Evolutionary conservation across 1,140 invertebrate species (phyloP).

Genomic region (Platyscapa corneri): DNA sequence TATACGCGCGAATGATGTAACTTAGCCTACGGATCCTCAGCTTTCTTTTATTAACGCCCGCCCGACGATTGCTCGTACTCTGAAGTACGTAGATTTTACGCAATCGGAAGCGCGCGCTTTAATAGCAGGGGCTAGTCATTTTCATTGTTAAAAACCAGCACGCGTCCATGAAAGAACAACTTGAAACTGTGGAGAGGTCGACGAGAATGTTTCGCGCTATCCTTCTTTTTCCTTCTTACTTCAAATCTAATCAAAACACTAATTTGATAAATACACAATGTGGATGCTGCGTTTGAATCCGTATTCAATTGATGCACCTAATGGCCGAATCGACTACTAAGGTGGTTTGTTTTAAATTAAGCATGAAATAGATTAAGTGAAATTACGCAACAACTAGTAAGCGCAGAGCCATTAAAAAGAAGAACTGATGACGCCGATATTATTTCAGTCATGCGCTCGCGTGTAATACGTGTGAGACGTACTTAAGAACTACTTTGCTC

Average conservation of each 20-base stretch:
- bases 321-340: not conserved
- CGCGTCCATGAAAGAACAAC: not conserved
- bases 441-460: not conserved
- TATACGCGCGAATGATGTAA: not conserved
- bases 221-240: not conserved
- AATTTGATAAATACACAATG: not conserved
- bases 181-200: not conserved
- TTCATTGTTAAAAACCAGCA: slow-evolving; percentile 8
- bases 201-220: not conserved
- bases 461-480: not conserved
- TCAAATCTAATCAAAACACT: slow-evolving; percentile 38
- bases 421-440: not conserved
- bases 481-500: not conserved
- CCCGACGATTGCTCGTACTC: not conserved
- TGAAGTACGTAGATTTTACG: not conserved
- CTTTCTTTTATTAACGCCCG: slow-evolving; percentile 47
- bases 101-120: slow-evolving; percentile 6
- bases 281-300: not conserved
- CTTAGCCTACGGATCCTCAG: not conserved
- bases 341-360: not conserved
- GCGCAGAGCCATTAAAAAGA: not conserved
- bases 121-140: not conserved
- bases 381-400: slow-evolving; percentile 4
- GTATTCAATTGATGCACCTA: not conserved
- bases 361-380: not conserved